Evolutionary conservation across 2,797 vertebrate species (phyloP).

Genomic region (Cheirogaleus major): DNA sequence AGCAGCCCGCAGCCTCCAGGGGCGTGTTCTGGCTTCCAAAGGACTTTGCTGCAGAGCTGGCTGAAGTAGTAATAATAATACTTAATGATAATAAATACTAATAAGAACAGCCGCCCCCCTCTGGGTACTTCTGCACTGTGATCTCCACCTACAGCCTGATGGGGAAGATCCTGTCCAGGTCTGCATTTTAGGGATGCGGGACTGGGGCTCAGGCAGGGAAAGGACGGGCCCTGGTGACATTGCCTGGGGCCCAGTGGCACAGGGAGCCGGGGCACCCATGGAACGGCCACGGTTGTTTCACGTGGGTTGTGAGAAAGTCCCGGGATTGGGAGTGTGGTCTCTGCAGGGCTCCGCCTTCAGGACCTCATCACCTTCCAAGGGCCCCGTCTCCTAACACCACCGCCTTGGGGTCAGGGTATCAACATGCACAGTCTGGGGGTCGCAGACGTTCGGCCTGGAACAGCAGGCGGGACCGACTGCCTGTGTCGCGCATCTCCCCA

Average conservation of each 20-base stretch:
- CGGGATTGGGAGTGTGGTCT: background rate
- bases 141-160: background rate
- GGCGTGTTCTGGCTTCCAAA: background rate
- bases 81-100: no score
- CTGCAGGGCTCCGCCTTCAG: background rate
- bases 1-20: background rate
- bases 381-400: background rate
- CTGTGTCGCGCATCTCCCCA: no score
- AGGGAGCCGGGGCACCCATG: rapidly evolving
- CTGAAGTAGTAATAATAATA: background rate
- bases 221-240: background rate
- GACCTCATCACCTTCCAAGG: background rate
- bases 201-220: background rate
- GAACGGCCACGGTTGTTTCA: rapidly evolving
- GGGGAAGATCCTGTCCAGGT: background rate
- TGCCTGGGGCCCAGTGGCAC: rapidly evolving
- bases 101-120: rapidly evolving
- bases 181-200: background rate
- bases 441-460: background rate
- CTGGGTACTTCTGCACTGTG: background rate
- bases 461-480: background rate
- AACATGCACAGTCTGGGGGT: background rate
- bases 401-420: background rate
- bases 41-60: background rate
- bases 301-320: background rate